A percentile compares a stretch with the other conserved stretches of the same genome.
Conservation (phyloP, 2,797 vertebrate species). For the Petrocephalus sullivani region DNA sequence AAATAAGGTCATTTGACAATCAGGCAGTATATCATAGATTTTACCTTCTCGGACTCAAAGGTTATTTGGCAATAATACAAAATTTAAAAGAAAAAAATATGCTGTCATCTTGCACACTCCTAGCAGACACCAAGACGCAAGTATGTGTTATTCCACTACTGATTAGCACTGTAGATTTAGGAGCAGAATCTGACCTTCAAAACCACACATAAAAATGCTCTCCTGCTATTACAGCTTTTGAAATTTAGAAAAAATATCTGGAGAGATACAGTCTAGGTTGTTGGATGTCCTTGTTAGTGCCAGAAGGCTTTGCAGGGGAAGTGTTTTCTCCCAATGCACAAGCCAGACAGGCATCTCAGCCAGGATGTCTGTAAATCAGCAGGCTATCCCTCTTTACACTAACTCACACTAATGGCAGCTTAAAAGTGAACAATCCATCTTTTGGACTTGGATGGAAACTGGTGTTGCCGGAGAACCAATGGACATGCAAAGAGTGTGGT, state of each 20-base stretch:
- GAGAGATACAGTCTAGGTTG: not conserved
- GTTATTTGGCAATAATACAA: not conserved
- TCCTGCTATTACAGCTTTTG: not conserved
- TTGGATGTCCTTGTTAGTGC: not conserved
- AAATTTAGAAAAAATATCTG: not conserved
- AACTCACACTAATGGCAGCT: not conserved
- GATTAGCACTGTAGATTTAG: slow-evolving; percentile 1
- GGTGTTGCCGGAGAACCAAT: not conserved
- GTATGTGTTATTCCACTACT: not conserved
- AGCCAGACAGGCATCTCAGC: not conserved
- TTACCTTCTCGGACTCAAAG: not conserved
- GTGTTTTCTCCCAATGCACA: not conserved
- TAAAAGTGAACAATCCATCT: not conserved
- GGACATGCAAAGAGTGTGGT: not conserved
- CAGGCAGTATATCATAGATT: not conserved
- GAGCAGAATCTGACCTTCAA: slow-evolving; percentile 1
- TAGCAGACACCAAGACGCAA: not conserved
- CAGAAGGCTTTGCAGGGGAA: not conserved
- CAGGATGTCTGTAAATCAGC: not conserved
- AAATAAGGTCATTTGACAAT: not conserved
- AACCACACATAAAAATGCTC: not conserved
- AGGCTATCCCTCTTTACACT: not conserved
- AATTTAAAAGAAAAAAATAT: not conserved
- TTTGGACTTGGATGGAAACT: not conserved
- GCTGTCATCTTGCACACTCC: not conserved